Percentiles rank a stretch among this genome's conserved stretches.
Evolutionary conservation across 2,888 invertebrate genomes (phyloP).

Genomic region (Cacoxenus indagator): DNA sequence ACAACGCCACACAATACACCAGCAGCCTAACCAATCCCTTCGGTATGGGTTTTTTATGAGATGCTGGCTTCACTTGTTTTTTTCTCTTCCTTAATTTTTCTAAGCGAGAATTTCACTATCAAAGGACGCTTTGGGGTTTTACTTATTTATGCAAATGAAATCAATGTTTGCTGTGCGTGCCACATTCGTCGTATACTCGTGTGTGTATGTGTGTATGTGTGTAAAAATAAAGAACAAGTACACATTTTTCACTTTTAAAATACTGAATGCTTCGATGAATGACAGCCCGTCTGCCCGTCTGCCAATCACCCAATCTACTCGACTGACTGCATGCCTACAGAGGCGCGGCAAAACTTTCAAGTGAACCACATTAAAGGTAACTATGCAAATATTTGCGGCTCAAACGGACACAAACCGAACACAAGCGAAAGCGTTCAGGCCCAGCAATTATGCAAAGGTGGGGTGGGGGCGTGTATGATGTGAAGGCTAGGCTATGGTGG

Average conservation of each 20-base stretch:
- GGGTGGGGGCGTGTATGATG: neutral
- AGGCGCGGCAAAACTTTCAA: constrained; percentile 5
- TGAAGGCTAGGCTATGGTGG: neutral
- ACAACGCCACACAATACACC: too few species aligned
- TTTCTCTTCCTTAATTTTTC: constrained; percentile 38
- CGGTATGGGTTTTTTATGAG: too few species aligned
- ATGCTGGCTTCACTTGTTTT: too few species aligned
- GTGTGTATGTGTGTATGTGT: constrained; percentile 26
- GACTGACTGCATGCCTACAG: neutral
- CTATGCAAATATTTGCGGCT: constrained; percentile 68
- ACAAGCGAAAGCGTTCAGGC: neutral
- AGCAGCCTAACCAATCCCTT: too few species aligned
- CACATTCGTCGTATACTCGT: constrained; percentile 18
- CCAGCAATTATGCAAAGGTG: too few species aligned
- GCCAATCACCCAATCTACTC: neutral
- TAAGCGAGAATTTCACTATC: constrained; percentile 12
- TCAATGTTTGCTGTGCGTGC: constrained; percentile 50
- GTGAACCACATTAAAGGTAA: constrained; percentile 69
- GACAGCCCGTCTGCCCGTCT: constrained; percentile 40
- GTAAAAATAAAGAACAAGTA: constrained; percentile 41
- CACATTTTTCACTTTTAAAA: constrained; percentile 58
- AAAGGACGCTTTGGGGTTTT: constrained; percentile 33
- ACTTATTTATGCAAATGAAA: constrained; percentile 58
- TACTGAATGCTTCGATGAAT: constrained; percentile 50
- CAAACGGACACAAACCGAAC: constrained; percentile 51